Percentiles rank a stretch among this genome's conserved stretches.
Conservation (phyloP, 2,113 vertebrate species). For the Plotosus lineatus region DNA sequence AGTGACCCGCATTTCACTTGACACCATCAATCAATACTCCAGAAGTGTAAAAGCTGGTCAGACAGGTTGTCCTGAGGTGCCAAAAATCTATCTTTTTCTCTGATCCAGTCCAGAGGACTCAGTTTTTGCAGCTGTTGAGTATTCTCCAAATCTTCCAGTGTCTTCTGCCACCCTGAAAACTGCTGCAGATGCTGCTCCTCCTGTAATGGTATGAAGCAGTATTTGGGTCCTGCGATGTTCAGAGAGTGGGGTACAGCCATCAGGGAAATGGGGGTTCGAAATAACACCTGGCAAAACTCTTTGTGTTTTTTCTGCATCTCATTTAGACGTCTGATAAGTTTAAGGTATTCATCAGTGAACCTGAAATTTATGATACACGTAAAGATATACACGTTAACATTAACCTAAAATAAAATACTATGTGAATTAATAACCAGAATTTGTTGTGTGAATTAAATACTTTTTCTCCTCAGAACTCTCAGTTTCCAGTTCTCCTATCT, state of each 20-base stretch:
- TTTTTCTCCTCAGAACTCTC: slow-evolving; percentile 83
- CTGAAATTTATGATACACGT: too few species aligned
- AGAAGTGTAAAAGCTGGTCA: slow-evolving; percentile 16
- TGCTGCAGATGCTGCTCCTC: slow-evolving; percentile 88
- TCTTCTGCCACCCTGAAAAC: slow-evolving; percentile 76
- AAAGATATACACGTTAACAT: too few species aligned
- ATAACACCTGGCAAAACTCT: slow-evolving; percentile 85
- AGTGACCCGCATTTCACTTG: neutral
- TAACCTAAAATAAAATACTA: too few species aligned
- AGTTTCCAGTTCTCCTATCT: slow-evolving; percentile 84
- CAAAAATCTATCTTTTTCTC: slow-evolving; percentile 14
- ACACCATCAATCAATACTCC: too few species aligned
- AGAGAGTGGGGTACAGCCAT: slow-evolving; percentile 52
- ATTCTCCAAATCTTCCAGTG: slow-evolving; percentile 86
- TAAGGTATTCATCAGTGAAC: slow-evolving; percentile 80
- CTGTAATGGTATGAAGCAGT: slow-evolving; percentile 73
- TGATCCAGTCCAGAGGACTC: slow-evolving; percentile 66
- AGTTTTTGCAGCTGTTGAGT: slow-evolving; percentile 89
- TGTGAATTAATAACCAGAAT: too few species aligned
- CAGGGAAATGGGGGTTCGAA: slow-evolving; percentile 72
- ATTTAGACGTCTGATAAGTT: slow-evolving; percentile 80
- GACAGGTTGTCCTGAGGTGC: slow-evolving; percentile 11
- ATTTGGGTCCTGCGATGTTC: slow-evolving; percentile 66
- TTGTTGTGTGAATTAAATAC: too few species aligned
- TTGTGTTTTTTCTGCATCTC: slow-evolving; percentile 88